A percentile compares a stretch with the other conserved stretches of the same genome.
phyloP scores from a whole-genome alignment of 2,797 vertebrate genomes.

The Coluber constrictor region DNA sequence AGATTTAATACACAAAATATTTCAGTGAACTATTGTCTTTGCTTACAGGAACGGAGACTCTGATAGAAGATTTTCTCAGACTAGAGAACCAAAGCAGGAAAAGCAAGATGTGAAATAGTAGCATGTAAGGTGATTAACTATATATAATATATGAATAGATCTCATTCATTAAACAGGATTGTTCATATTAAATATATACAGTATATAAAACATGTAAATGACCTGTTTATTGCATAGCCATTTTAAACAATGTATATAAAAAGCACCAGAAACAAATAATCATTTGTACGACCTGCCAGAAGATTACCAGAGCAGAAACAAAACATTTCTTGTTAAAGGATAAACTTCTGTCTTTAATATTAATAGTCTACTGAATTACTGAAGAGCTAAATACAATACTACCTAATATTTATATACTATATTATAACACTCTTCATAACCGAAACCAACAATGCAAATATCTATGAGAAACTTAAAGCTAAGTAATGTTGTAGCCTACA shows the following conservation, averaged over 20 bases:
- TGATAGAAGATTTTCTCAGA: neutral
- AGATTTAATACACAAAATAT: neutral
- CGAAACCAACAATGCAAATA: conserved; percentile 38
- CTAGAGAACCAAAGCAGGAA: neutral
- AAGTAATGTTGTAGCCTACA: neutral
- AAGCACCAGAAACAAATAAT: neutral
- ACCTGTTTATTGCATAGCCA: neutral
- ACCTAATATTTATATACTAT: conserved; percentile 37
- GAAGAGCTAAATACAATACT: conserved; percentile 58
- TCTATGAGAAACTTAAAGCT: neutral
- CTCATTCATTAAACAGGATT: neutral
- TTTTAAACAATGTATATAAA: neutral
- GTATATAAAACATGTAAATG: neutral
- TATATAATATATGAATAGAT: neutral
- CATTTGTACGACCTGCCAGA: neutral
- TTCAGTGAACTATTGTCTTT: neutral
- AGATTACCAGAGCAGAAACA: neutral
- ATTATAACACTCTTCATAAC: conserved; percentile 26
- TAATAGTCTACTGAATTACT: conserved; percentile 59
- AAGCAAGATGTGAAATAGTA: neutral
- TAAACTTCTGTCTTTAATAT: conserved; percentile 28
- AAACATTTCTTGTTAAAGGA: conserved; percentile 37
- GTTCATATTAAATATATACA: neutral
- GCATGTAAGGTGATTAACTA: neutral
- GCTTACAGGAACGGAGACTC: neutral